Evolutionary conservation across 2,797 vertebrate genomes (phyloP), one percentile per base, ranked within the genome.

Genomic region (Phataginus tetradactyla): DNA sequence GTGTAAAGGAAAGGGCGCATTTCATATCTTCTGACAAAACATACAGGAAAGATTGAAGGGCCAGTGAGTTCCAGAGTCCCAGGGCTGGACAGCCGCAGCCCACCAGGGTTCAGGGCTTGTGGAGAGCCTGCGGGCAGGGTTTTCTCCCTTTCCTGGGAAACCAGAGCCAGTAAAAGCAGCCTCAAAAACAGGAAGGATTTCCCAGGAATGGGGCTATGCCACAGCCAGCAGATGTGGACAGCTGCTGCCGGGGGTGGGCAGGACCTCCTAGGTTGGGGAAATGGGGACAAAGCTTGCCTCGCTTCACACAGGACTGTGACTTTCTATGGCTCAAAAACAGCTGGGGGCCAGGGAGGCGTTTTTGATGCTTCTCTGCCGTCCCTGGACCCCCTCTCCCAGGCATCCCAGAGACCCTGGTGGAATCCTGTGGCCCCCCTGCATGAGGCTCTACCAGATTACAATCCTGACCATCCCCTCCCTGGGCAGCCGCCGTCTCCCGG

Each of bases 111-210:
- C 63, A 21, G 68, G 45, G 51, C 78, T 53, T 13, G 2, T 0
- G 15, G 64, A 49, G 37, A 29, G 32, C 39, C 15, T 1, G 3
- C 9, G 8, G 17, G 21, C 0, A 7, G 29, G 0, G 0, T 32
- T 74, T 12, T 29, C 25, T 55, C 34, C 66, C 20, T 25, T 14
- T 51, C 18, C 39, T 32, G 11, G 69, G 80, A 32, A 37, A 32
- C n/a, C 34, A 7, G 80, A 20, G 4, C 5, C 68, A 55, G 29
- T 49, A n/a, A 63, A 86, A 45, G 25, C 18, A 13, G 69, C 23
- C 39, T 72, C 3, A 37, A 29, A 5, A 49, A 32, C 8, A 45
- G 72, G 49, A 66, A 49, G 20, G 32, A 53, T 42, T 42, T 45
- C 39, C 27, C 12, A 3, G 61, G 59, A 29, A 34, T 1, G 57